These are phyloP conservation scores for Empidonax alnorum DNA, from an alignment of 2,113 vertebrate genomes.

Conservation along the genomic window DNA sequence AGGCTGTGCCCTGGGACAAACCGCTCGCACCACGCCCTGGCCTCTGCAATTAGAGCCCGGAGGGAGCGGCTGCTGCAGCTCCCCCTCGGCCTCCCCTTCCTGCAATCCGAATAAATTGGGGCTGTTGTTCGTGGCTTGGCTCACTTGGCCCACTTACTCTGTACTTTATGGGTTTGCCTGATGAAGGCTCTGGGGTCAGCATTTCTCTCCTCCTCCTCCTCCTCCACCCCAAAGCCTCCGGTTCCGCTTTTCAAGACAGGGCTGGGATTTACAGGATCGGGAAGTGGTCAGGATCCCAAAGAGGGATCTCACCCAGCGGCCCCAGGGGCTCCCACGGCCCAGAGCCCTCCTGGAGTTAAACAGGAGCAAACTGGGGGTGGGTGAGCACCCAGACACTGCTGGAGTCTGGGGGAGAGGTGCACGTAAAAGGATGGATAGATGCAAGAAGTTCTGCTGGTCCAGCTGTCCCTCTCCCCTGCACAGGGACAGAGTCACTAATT, in stretches of 20 bases:
- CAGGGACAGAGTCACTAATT: accelerated
- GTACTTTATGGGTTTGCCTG: neutral
- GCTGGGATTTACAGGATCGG: neutral
- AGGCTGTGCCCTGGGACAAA: accelerated
- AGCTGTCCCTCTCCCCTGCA: neutral
- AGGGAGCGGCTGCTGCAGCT: neutral
- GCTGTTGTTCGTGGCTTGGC: neutral
- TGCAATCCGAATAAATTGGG: neutral
- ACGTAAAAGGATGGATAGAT: neutral
- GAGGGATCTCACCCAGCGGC: neutral
- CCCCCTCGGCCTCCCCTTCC: neutral
- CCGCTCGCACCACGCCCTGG: accelerated
- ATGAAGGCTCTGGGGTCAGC: neutral
- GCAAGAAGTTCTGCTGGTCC: too few species aligned
- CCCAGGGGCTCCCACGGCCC: accelerated
- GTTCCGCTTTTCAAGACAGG: neutral
- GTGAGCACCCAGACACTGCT: accelerated
- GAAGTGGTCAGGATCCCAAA: neutral
- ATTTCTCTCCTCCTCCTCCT: neutral
- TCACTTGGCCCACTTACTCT: neutral
- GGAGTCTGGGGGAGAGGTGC: neutral
- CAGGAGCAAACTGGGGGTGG: neutral
- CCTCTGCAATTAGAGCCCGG: neutral
- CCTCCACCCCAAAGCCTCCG: neutral
- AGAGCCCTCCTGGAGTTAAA: neutral